phyloP scores from a whole-genome alignment of 2,797 vertebrate genomes.

The Sylvia borin region DNA sequence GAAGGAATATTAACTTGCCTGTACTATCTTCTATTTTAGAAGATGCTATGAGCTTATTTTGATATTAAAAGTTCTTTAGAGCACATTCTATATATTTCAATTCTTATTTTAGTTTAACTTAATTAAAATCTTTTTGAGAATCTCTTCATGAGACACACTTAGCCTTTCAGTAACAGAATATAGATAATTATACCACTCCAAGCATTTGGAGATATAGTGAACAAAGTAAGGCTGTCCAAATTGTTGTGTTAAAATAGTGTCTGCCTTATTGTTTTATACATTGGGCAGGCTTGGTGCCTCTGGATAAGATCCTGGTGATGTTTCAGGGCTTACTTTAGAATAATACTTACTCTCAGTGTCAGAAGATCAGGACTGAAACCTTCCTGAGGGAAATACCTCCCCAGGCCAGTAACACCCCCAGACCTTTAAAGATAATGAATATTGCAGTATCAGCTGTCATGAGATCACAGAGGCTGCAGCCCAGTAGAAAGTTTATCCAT shows the following conservation, averaged over 20 bases:
- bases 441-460: neutral
- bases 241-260: neutral
- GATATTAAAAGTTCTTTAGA: neutral
- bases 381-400: neutral
- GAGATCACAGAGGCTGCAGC: neutral
- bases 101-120: conserved; percentile 13
- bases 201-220: neutral
- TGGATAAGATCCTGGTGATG: neutral
- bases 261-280: neutral
- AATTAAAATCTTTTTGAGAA: conserved; percentile 26
- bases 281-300: neutral
- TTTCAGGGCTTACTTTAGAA: neutral
- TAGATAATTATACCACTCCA: neutral
- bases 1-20: neutral
- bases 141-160: neutral
- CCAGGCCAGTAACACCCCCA: neutral
- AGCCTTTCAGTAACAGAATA: neutral
- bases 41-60: neutral
- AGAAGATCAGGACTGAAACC: neutral
- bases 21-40: neutral
- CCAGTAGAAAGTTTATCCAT: neutral
- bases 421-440: neutral
- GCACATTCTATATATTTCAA: neutral
- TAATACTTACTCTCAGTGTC: neutral
- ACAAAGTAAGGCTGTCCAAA: neutral